Evolutionary conservation across 1,140 invertebrate genomes (phyloP), one percentile per base, ranked within the genome.

Genomic region (Dendroctonus ponderosae): DNA sequence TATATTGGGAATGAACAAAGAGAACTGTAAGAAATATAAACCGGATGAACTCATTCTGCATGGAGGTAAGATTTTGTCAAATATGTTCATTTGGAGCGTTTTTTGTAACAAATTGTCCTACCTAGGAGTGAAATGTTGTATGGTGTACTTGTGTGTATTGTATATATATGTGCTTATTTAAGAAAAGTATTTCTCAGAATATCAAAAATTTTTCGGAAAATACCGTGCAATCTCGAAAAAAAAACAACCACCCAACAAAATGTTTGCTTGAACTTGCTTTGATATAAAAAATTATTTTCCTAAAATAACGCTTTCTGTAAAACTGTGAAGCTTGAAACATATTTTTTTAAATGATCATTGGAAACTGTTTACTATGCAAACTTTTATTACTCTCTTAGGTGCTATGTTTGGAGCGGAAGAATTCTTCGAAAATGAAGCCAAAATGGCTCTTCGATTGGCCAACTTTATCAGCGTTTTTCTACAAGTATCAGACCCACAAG

Each of bases 401-500:
- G 86, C 96, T 52, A 86, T 87, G 40, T 94, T 82, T 77, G 95
- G 94, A 0, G 90, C 90, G 0, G 86, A 94, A 70, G 87, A 90
- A 64, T 94, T 94, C 78, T 96, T 96, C 77, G 89, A 93, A 75
- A 95, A 96, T 76, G 92, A 97, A 82, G 96, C 96, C 5, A 91
- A 94, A 79, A 97, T 96, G 88, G 97, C 96, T 2, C 82, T 97
- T 7, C 84, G 96, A 59, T 81, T 98, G 57, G 91, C 96, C 0
- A 97, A 99, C 78, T 98, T 98, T 76, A 90, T 97, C 54, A 95
- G 93, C 76, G 90, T 91, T 12, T 98, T 97, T 79, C 79, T 97
- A 66, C 96, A 98, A 85, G 86, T 96, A 52, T 92, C 94, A 8
- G 93, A 98, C 82, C 92, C 94, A 0, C 88, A 91, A 75, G 96